These are phyloP conservation scores for Xylophagus ater DNA, from an alignment of 2,888 invertebrate species.

Conservation along the genomic window DNA sequence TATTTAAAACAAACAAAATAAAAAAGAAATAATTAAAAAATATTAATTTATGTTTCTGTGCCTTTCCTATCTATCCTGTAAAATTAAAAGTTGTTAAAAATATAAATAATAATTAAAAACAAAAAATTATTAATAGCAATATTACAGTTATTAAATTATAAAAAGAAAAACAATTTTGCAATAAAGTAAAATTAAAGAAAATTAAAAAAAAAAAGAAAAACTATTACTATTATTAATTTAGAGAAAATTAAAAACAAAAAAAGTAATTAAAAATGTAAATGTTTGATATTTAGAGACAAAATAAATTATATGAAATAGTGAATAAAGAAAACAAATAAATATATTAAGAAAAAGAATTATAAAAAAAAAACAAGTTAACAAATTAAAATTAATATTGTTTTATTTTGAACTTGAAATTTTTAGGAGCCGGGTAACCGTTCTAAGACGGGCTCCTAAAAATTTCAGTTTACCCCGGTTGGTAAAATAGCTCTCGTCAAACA, in stretches of 20 bases:
- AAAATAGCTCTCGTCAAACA: no score
- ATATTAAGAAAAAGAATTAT: conserved; percentile 8
- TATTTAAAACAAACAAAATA: not conserved
- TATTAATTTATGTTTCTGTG: conserved; percentile 8
- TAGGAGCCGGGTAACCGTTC: no score
- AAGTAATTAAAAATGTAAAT: conserved; percentile 2
- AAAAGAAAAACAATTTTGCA: not conserved
- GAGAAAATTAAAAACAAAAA: conserved; percentile 4
- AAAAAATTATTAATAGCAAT: conserved; percentile 4
- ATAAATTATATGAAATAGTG: conserved; percentile 7
- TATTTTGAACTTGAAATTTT: no score
- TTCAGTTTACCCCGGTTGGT: no score
- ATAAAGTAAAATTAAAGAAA: conserved; percentile 5
- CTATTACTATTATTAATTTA: conserved; percentile 5
- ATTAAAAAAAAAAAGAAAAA: conserved; percentile 6
- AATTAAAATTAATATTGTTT: no score
- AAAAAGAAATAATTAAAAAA: not conserved
- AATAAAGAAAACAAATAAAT: conserved; percentile 5
- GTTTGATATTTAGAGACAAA: conserved; percentile 8
- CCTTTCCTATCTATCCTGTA: conserved; percentile 11
- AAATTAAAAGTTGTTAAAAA: conserved; percentile 2
- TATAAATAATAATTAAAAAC: conserved; percentile 1
- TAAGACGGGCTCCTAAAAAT: no score
- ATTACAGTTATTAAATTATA: not conserved
- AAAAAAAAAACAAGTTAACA: no score